Base-by-base conservation (phyloP, 2,888 invertebrate species). In the Lasioglossum malachurum region DNA sequence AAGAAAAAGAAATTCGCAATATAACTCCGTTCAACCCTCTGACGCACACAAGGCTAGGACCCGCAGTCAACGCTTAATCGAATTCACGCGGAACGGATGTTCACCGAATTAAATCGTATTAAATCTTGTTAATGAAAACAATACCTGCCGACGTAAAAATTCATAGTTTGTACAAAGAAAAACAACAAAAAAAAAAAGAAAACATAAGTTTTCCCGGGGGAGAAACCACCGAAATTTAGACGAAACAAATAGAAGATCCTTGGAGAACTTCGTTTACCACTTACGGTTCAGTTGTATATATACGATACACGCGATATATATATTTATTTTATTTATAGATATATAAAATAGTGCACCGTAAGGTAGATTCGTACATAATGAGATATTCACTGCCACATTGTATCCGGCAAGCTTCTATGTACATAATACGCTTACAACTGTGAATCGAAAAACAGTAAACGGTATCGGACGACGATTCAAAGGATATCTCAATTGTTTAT, bases 1-100 rank as follows among this genome's bases (percentile, higher is more conserved):
- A 97, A 57, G 97, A 98, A 91, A 95, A 96, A 0, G 94, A 96
- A 82, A 96, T 98, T 79, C 96, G 98, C n/a, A 96, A 95, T 84
- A 92, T 93, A 44, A 95, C 95, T 12, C 95, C 95, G 0, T 96
- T 95, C 86, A 94, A 94, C 78, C 95, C 96, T 31, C 90, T 96
- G 41, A 88, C 93, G 78, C 96, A 96, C 89, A 94, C 95, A 81
- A 95, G 95, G 85, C 87, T 97, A 86, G 96, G 96, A 4, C 94
- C 95, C 4, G 96, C 96, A 82, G 94, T 96, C 19, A 96, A 97
- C 92, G 90, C 88, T 82, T 95, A 71, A 88, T 72, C 49, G 16
- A 44, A 73, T 19, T 67, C 35, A 27, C 4, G 41, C n/a, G n/a
- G 23, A 76, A n/a, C 46, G 35, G 12, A 14, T 41, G 4, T 71